These are phyloP conservation scores for Nasonovia ribisnigri DNA, from an alignment of 2,888 invertebrate species.

Conservation along the genomic window DNA sequence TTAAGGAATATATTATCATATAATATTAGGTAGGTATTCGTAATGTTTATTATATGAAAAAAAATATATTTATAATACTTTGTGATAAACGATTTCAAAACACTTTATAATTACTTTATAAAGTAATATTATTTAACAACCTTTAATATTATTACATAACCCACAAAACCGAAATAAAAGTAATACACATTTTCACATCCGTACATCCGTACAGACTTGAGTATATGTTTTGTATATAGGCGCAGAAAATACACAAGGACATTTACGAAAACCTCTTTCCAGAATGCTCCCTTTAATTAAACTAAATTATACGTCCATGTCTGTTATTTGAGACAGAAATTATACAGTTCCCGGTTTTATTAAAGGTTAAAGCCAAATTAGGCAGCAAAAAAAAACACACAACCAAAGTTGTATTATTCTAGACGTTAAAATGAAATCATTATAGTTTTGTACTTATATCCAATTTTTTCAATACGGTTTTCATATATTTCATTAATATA, in stretches of 20 bases:
- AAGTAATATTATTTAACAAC: no score
- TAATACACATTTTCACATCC: background rate
- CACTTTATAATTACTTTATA: background rate
- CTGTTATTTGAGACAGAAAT: background rate
- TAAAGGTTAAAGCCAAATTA: background rate
- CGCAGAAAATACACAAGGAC: background rate
- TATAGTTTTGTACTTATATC: background rate
- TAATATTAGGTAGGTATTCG: background rate
- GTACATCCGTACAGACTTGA: background rate
- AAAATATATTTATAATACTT: background rate
- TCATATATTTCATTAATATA: no score
- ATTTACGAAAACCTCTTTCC: background rate
- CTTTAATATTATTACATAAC: background rate
- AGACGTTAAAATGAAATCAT: background rate
- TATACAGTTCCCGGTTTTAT: background rate
- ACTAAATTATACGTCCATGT: background rate
- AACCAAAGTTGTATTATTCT: background rate
- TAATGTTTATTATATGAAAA: background rate
- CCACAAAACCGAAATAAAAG: background rate
- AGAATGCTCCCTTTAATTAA: slow-evolving; percentile 5
- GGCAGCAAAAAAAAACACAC: background rate
- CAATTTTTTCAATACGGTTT: background rate
- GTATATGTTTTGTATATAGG: background rate
- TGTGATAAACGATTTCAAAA: background rate
- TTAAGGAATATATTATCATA: background rate